These are phyloP conservation scores for Gyrodactylus salaris DNA, from an alignment of 1,140 invertebrate genomes.

Conservation along the genomic window DNA sequence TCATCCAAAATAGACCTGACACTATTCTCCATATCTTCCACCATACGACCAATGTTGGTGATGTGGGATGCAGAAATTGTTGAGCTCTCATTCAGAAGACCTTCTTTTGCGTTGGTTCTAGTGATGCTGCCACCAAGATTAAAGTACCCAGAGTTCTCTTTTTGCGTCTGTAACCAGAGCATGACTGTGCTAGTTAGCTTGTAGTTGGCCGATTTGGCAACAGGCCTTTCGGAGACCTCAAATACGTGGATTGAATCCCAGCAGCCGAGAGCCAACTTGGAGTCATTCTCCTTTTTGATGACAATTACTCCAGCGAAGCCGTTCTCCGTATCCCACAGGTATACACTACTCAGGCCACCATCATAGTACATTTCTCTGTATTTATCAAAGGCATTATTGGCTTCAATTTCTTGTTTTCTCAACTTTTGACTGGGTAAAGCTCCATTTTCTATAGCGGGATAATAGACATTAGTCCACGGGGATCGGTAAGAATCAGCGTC, in stretches of 20 bases:
- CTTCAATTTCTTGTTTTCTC: constrained; percentile 74
- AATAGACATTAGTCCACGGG: constrained; percentile 90
- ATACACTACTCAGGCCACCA: constrained; percentile 90
- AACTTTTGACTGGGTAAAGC: constrained; percentile 82
- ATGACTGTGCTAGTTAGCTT: constrained; percentile 95
- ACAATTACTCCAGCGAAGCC: constrained; percentile 93
- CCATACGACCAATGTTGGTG: constrained; percentile 56
- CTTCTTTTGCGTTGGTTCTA: constrained; percentile 74
- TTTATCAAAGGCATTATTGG: constrained; percentile 86
- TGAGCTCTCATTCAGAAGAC: constrained; percentile 29
- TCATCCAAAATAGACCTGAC: neutral
- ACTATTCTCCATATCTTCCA: constrained; percentile 19
- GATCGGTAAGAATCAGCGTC: constrained; percentile 96
- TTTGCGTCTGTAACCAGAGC: constrained; percentile 93
- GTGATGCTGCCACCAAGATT: constrained; percentile 86
- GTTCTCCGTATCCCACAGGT: constrained; percentile 79
- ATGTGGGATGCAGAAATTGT: constrained; percentile 65
- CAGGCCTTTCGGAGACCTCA: constrained; percentile 67
- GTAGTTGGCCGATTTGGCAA: constrained; percentile 68
- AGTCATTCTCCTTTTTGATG: constrained; percentile 88
- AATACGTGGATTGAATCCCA: constrained; percentile 99
- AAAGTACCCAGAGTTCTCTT: constrained; percentile 77
- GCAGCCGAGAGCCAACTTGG: constrained; percentile 74
- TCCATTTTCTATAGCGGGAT: constrained; percentile 82
- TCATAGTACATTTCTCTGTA: constrained; percentile 99